These are phyloP conservation scores for Toxotes lorentzi DNA, from an alignment of 2,797 vertebrate genomes.

Conservation along the genomic window DNA sequence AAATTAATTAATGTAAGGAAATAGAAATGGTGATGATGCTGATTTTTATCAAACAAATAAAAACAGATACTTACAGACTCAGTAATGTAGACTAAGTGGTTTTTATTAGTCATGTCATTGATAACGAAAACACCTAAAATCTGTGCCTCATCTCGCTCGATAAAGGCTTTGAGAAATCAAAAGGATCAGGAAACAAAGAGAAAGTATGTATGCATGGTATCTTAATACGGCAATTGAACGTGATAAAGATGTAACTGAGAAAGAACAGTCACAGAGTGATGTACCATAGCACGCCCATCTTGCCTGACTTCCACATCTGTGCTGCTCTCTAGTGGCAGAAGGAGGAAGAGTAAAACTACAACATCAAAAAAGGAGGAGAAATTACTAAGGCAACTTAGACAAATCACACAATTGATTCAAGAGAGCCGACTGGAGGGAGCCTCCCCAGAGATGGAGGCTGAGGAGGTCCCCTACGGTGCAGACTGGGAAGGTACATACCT, in stretches of 20 bases:
- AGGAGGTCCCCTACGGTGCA: slow-evolving; percentile 91
- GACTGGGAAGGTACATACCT: slow-evolving; percentile 93
- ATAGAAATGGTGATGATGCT: no score
- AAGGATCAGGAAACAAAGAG: neutral
- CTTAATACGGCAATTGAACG: neutral
- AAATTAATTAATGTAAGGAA: slow-evolving; percentile 4
- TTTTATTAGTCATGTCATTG: neutral
- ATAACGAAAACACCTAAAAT: slow-evolving; percentile 2
- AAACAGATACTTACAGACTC: neutral
- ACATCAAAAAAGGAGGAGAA: slow-evolving; percentile 89
- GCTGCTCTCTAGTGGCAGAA: slow-evolving; percentile 69
- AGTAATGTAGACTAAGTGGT: neutral
- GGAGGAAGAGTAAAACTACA: slow-evolving; percentile 78
- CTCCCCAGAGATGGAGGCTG: slow-evolving; percentile 95
- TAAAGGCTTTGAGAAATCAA: neutral
- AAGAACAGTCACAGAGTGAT: neutral
- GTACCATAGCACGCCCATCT: neutral
- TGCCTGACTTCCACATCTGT: slow-evolving; percentile 32
- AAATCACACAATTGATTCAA: slow-evolving; percentile 91
- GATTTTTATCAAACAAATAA: neutral
- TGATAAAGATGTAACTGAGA: neutral
- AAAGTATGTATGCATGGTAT: neutral
- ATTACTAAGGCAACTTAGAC: slow-evolving; percentile 89
- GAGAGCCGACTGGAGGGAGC: slow-evolving; percentile 90
- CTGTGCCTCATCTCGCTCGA: neutral